These are phyloP conservation scores for Pachypanchax playfairii DNA, from an alignment of 2,113 vertebrate species.

Conservation along the genomic window DNA sequence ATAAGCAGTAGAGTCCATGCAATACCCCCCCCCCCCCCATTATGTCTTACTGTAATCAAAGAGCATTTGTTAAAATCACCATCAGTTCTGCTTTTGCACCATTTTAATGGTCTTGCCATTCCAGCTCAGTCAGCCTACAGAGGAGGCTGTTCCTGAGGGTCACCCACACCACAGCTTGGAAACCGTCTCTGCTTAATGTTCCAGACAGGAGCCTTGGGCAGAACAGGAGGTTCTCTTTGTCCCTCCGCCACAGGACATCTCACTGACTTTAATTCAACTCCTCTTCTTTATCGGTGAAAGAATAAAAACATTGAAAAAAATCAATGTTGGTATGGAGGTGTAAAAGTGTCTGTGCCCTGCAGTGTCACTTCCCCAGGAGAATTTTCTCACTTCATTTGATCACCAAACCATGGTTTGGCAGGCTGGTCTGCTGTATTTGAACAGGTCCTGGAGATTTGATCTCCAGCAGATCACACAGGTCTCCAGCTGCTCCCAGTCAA, in stretches of 20 bases:
- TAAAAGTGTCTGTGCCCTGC: conserved; percentile 31
- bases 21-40: background rate
- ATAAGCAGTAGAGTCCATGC: conserved; percentile 7
- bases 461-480: conserved; percentile 46
- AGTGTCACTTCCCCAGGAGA: conserved; percentile 46
- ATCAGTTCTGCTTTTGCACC: conserved; percentile 28
- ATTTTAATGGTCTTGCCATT: conserved; percentile 46
- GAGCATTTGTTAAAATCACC: conserved; percentile 31
- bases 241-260: conserved; percentile 58
- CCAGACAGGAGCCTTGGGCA: conserved; percentile 62
- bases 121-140: conserved; percentile 33
- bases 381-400: conserved; percentile 64
- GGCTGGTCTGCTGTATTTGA: conserved; percentile 37
- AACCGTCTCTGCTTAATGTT: conserved; percentile 68
- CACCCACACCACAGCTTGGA: conserved; percentile 54
- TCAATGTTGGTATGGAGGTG: conserved; percentile 47
- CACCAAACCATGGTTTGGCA: conserved; percentile 27
- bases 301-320: conserved; percentile 38
- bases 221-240: conserved; percentile 64
- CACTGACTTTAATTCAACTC: conserved; percentile 52
- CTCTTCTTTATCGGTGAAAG: conserved; percentile 30
- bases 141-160: conserved; percentile 50
- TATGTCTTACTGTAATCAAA: conserved; percentile 16
- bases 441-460: conserved; percentile 53
- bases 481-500: conserved; percentile 53